phyloP scores from a whole-genome alignment of 2,888 invertebrate genomes.

The Scaptomyza parva region DNA sequence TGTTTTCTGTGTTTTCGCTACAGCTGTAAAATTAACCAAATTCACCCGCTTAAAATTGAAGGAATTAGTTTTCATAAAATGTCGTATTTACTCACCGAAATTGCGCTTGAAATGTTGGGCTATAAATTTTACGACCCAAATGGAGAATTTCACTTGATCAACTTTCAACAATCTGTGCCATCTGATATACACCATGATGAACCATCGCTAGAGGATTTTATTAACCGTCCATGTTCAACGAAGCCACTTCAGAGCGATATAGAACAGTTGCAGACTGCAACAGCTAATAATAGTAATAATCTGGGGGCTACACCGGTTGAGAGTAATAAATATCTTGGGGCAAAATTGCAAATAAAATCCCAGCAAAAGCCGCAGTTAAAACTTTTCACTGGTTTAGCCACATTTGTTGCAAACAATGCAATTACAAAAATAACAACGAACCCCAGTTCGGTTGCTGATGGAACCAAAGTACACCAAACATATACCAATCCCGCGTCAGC shows the following conservation, averaged over 20 bases:
- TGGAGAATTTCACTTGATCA: conserved; percentile 76
- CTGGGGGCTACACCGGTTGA: not conserved
- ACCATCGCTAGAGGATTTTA: conserved; percentile 44
- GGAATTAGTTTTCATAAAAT: conserved; percentile 44
- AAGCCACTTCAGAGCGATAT: conserved; percentile 13
- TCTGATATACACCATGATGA: conserved; percentile 4
- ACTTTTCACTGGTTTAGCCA: not conserved
- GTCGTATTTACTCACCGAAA: conserved; percentile 83
- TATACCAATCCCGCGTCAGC: not conserved
- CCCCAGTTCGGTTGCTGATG: not conserved
- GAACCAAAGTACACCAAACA: not conserved
- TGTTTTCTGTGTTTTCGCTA: not conserved
- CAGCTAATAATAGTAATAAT: not conserved
- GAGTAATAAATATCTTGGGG: not conserved
- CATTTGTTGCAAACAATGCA: not conserved
- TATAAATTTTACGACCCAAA: conserved; percentile 83
- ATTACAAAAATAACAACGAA: not conserved
- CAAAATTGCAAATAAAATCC: not conserved
- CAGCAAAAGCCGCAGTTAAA: not conserved
- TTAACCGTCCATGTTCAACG: conserved; percentile 31
- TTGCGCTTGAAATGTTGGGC: conserved; percentile 83
- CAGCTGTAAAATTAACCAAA: not conserved
- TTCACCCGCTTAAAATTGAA: too few relatives aligned
- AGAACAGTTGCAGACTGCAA: not conserved
- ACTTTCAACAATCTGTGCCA: conserved; percentile 69